phyloP scores from a whole-genome alignment of 2,113 vertebrate genomes.

The Mormyrus iriodes region DNA sequence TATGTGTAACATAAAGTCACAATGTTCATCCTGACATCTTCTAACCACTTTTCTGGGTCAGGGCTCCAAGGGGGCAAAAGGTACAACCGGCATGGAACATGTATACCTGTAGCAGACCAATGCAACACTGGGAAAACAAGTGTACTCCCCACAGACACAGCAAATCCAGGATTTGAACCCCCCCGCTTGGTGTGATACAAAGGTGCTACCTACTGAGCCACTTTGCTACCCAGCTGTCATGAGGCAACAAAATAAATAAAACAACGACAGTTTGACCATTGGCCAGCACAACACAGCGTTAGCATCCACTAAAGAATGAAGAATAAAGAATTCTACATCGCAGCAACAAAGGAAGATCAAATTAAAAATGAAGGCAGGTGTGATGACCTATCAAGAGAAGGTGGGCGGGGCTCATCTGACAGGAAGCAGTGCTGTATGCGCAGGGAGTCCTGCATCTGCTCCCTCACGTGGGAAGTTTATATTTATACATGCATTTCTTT shows the following conservation, averaged over 20 bases:
- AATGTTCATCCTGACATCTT: background rate
- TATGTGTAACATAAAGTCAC: background rate
- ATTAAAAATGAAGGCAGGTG: background rate
- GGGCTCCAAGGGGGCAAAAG: background rate
- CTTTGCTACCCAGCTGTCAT: background rate
- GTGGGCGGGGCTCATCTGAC: background rate
- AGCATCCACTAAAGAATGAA: background rate
- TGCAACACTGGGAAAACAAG: background rate
- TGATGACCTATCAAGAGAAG: background rate
- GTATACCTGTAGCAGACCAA: background rate
- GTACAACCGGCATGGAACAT: background rate
- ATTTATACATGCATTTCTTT: background rate
- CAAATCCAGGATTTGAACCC: background rate
- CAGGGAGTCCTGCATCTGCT: background rate
- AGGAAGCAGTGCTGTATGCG: background rate
- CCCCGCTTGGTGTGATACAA: background rate
- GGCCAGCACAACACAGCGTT: background rate
- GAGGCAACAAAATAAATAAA: background rate
- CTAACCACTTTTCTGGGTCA: background rate
- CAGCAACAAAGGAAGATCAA: background rate
- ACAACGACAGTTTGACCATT: background rate
- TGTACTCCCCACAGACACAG: background rate
- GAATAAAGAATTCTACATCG: background rate
- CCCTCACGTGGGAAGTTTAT: background rate
- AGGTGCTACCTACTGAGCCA: background rate